phyloP scores from a whole-genome alignment of 2,797 vertebrate genomes.

The Pseudochirops corinnae region DNA sequence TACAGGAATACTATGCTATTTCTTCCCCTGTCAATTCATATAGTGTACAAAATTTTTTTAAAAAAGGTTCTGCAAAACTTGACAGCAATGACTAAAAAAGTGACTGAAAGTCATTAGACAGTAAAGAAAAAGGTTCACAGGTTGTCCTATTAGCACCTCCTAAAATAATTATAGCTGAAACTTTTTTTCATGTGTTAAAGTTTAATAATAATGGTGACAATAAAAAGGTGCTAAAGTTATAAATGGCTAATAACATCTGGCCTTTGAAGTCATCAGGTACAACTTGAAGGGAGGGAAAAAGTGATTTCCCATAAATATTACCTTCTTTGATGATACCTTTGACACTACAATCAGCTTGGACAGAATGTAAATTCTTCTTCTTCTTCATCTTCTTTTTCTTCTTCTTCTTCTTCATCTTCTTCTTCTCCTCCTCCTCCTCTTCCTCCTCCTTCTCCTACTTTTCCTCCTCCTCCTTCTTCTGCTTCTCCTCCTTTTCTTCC shows the following conservation, averaged over 20 bases:
- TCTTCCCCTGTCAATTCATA: conserved; percentile 74
- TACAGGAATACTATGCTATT: conserved; percentile 75
- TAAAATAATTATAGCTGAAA: conserved; percentile 66
- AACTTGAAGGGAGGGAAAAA: conserved; percentile 19
- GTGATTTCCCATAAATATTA: conserved; percentile 20
- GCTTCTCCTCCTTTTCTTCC: too few species aligned
- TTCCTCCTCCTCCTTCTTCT: too few species aligned
- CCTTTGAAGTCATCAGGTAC: conserved; percentile 38
- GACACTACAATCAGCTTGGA: background rate
- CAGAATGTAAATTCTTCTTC: background rate
- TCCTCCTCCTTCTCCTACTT: too few species aligned
- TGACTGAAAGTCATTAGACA: conserved; percentile 70
- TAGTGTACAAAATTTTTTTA: conserved; percentile 43
- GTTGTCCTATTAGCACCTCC: conserved; percentile 66
- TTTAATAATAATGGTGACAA: conserved; percentile 65
- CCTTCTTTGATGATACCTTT: background rate
- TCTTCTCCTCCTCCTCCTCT: too few species aligned
- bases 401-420: too few species aligned
- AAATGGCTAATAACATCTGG: conserved; percentile 14
- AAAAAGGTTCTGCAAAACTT: conserved; percentile 62
- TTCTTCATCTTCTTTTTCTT: too few species aligned
- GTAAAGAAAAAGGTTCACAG: conserved; percentile 66
- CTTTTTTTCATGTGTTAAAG: conserved; percentile 54
- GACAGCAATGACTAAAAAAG: conserved; percentile 74
- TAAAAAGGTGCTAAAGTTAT: conserved; percentile 20